phyloP scores from a whole-genome alignment of 2,797 vertebrate genomes.

The Anabacerthia variegaticeps region DNA sequence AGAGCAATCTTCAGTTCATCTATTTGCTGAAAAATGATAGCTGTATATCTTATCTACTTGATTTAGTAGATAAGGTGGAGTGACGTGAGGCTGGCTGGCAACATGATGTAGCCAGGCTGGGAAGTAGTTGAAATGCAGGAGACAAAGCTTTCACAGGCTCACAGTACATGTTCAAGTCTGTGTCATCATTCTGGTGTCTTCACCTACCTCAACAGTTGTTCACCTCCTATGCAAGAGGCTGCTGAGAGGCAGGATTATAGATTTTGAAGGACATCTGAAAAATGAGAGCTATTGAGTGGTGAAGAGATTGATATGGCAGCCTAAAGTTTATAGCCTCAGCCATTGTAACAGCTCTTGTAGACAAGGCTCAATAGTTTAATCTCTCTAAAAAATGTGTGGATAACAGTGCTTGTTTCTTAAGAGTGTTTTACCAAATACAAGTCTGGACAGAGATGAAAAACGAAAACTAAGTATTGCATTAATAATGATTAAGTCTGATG shows the following conservation, averaged over 20 bases:
- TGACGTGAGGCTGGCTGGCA: rapidly evolving
- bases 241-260: not conserved
- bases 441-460: not conserved
- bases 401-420: not conserved
- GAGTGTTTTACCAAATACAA: not conserved
- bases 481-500: not conserved
- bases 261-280: not conserved
- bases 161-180: not conserved
- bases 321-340: not conserved
- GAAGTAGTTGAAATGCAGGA: not conserved
- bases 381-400: not conserved
- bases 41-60: not conserved
- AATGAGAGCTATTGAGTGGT: not conserved
- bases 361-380: not conserved
- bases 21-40: not conserved
- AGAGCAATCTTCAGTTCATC: not conserved
- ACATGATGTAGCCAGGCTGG: no score
- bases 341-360: not conserved
- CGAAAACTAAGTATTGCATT: not conserved
- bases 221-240: not conserved
- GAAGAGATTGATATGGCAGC: not conserved
- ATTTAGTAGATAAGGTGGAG: not conserved
- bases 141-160: not conserved
- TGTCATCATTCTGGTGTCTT: not conserved
- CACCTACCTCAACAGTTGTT: not conserved